Conservation (phyloP, 1,140 invertebrate genomes). For the Globodera rostochiensis region DNA sequence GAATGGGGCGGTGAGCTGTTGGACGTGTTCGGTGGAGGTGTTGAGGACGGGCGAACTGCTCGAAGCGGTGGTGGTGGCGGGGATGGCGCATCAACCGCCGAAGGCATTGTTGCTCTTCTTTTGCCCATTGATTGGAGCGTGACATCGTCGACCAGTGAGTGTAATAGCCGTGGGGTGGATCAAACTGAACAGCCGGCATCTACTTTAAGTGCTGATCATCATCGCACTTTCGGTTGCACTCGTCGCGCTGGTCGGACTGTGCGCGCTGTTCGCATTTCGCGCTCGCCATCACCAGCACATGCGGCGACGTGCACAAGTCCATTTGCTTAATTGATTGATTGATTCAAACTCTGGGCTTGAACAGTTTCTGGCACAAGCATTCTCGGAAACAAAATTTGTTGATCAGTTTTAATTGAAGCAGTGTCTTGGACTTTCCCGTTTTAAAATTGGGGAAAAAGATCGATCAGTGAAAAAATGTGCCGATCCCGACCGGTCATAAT, state of each 20-base stretch:
- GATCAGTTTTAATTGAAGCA: too few relatives aligned
- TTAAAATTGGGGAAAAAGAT: too few relatives aligned
- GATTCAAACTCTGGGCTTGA: too few relatives aligned
- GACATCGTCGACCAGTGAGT: slow-evolving; percentile 13
- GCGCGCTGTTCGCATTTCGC: slow-evolving; percentile 44
- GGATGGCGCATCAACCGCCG: background rate
- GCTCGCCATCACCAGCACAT: slow-evolving; percentile 38
- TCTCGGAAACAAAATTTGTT: too few relatives aligned
- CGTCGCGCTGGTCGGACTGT: slow-evolving; percentile 48
- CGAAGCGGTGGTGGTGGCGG: background rate
- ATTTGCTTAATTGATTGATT: too few relatives aligned
- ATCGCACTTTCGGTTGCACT: slow-evolving; percentile 39
- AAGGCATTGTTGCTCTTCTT: slow-evolving; percentile 13
- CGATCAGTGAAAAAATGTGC: background rate
- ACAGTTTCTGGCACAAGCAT: too few relatives aligned
- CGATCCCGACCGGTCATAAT: background rate
- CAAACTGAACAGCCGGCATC: background rate
- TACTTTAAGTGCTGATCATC: slow-evolving; percentile 38
- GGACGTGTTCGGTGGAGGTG: slow-evolving; percentile 13
- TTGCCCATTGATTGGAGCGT: slow-evolving; percentile 49
- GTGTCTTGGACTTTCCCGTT: too few relatives aligned
- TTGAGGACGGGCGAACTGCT: background rate
- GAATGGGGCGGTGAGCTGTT: slow-evolving; percentile 17
- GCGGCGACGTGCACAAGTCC: slow-evolving; percentile 1
- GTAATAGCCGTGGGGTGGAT: too few relatives aligned